Evolutionary conservation across 1,140 invertebrate species (phyloP), one percentile per base, ranked within the genome.

Genomic region (Cyclargus thomasi): DNA sequence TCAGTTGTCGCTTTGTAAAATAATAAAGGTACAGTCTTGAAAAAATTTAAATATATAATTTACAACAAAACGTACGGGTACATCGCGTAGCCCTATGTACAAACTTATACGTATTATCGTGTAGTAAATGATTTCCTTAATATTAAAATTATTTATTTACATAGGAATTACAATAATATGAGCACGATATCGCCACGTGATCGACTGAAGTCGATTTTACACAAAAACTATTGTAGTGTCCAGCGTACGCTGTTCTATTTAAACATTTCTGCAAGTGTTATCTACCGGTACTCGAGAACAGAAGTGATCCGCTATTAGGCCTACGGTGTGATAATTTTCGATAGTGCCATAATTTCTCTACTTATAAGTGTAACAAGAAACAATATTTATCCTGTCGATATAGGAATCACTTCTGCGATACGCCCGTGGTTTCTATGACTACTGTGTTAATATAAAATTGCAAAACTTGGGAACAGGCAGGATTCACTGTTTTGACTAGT

Each of bases 11-110:
- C 78, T 79, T 85, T 78, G 78, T 84, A 81, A 80, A 85, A 87
- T 82, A 77, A 86, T 84, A 82, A 85, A 79, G 76, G 74, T 88
- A 89, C 85, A 89, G 86, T 87, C 85, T 89, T 87, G 80, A 80
- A 85, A 84, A 81, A 80, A 83, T 85, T 81, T 79, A 86, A 88
- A 76, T 71, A 77, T 87, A 85, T 84, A 85, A 86, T 85, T 83
- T 89, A 89, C 83, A 89, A 74, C 70, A 68, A 63, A 74, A 69
- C 35, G 29, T 55, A 65, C n/a, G 53, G 35, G 29, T 53, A 29
- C 39, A 2, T 10, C 8, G n/a, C 59, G 47, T 59, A 39, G 36
- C 66, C 72, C 53, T 72, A 72, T 72, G 64, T 72, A 72, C 71
- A 72, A 70, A 72, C 36, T 53, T 64, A 64, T 39, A 65, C 20